Conservation (phyloP, 2,797 vertebrate genomes). For the Gadopsis marmoratus region DNA sequence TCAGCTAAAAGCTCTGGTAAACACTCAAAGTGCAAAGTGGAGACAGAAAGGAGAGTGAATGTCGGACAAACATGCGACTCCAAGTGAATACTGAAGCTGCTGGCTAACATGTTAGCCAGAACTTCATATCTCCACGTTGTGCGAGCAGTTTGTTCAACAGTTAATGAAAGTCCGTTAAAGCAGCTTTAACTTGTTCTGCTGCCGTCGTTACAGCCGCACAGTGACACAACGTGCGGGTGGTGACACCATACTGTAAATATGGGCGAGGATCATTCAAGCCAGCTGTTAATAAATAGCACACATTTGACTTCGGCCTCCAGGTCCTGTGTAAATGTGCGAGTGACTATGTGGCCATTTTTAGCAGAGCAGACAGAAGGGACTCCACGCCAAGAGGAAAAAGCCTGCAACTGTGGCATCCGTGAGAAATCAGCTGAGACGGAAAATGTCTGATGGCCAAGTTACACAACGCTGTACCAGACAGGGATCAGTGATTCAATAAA, state of each 20-base stretch:
- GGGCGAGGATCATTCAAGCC: slow-evolving; percentile 19
- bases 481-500: slow-evolving; percentile 66
- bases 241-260: not conserved
- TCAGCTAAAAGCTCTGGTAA: not conserved
- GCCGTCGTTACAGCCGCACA: not conserved
- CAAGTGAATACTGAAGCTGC: not conserved
- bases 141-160: not conserved
- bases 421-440: slow-evolving; percentile 60
- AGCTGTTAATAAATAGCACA: slow-evolving; percentile 34
- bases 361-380: slow-evolving; percentile 36
- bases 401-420: slow-evolving; percentile 44
- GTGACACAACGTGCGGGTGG: not conserved
- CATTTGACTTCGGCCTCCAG: slow-evolving; percentile 1
- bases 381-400: slow-evolving; percentile 62
- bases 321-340: slow-evolving; percentile 28
- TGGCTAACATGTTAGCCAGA: not conserved
- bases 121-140: not conserved
- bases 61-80: not conserved
- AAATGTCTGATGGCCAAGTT: slow-evolving; percentile 65
- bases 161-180: not conserved
- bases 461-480: slow-evolving; percentile 45
- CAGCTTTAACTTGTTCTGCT: not conserved
- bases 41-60: not conserved
- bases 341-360: slow-evolving; percentile 57
- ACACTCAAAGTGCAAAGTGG: not conserved